Evolutionary conservation across 2,113 vertebrate species (phyloP), one percentile per base, ranked within the genome.

Genomic region (Penelope pileata): DNA sequence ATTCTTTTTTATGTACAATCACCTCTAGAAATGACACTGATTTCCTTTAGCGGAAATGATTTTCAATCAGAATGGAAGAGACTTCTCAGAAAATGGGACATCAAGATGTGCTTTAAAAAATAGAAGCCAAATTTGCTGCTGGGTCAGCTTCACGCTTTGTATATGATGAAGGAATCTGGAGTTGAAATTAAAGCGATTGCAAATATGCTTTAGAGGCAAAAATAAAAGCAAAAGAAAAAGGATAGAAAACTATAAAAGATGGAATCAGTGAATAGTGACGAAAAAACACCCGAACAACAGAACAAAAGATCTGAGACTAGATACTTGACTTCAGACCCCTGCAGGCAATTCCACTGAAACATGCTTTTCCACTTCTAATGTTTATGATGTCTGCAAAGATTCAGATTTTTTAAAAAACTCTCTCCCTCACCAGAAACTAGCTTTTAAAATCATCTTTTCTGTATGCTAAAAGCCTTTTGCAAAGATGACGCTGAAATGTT

Each of bases 331-430:
- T 86, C 32, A 82, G 42, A 30, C 2, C 66, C 30, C 38, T 82
- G 8, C 16, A 79, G 63, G 48, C 13, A 91, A 66, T 88, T 82
- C 36, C 16, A 48, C 26, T 47, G 18, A 78, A 82, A 67, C 23
- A 38, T 21, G 7, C 1, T 88, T 73, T 77, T 64, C 10, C 23
- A 23, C 4, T 74, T 88, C 29, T 53, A 63, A 45, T 56, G 16
- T 69, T 92, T 87, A 94, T 81, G 64, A 86, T 79, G 29, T 73
- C 43, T 86, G 36, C 68, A 84, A 84, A 48, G 23, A 48, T 92
- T 93, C 30, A 67, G 9, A 64, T 86, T 75, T 58, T 29, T 63
- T 54, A 32, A 43, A 48, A 78, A 45, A 64, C 56, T 72, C 32
- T 10, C 12, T 86, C 23, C 10, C 7, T 19, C 30, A 14, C 60